Conservation (phyloP, 2,888 invertebrate species). For the Leptinotarsa peninsularis region DNA sequence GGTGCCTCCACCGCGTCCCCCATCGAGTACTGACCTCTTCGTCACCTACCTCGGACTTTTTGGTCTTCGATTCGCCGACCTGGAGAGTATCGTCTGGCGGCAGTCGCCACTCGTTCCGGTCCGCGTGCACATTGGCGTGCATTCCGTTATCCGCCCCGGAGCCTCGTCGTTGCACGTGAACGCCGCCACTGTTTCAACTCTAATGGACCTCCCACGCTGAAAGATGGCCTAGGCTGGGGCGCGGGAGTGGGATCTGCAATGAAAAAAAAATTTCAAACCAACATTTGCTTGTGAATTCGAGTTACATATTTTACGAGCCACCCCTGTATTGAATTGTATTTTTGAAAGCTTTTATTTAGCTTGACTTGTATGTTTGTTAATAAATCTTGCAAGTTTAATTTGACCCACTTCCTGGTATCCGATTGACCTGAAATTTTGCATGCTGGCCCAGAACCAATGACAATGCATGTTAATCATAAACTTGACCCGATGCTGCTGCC, state of each 20-base stretch:
- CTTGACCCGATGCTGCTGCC: no score
- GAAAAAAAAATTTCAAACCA: no score
- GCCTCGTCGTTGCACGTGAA: constrained; percentile 62
- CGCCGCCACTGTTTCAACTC: constrained; percentile 60
- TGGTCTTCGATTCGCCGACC: constrained; percentile 87
- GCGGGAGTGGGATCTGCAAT: constrained; percentile 24
- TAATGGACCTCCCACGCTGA: constrained; percentile 44
- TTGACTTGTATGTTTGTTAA: no score
- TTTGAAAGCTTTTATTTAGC: no score
- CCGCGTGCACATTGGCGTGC: constrained; percentile 91
- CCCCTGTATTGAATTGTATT: no score
- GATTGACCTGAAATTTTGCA: no score
- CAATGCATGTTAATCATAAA: no score
- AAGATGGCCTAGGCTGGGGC: constrained; percentile 32
- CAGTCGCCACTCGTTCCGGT: constrained; percentile 91
- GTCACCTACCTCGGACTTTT: constrained; percentile 75
- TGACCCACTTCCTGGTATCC: no score
- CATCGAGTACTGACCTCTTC: constrained; percentile 71
- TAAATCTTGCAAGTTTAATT: no score
- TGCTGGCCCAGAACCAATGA: no score
- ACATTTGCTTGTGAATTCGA: no score
- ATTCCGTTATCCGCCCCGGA: constrained; percentile 76
- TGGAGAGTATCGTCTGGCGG: constrained; percentile 93
- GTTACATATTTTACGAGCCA: no score
- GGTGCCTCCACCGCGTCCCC: neutral